Base-by-base conservation (phyloP, 2,113 vertebrate species). In the Eulacestoma nigropectus region DNA sequence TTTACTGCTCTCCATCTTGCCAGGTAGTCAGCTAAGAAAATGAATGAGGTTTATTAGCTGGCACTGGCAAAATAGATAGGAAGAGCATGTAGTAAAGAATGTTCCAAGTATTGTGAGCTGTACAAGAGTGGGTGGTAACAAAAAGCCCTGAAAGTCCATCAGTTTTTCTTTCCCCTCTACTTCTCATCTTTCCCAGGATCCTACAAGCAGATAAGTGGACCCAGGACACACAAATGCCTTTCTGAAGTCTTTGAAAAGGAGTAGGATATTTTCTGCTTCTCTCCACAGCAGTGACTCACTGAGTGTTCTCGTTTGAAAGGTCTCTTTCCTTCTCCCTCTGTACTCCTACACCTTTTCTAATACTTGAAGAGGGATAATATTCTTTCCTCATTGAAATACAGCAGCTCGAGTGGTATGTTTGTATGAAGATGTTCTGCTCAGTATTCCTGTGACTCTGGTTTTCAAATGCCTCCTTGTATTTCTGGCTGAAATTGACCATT, bases 31-130 rank as follows among this genome's bases (percentile, higher is more conserved):
- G 82, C 79, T 84, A 60, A 70, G 90, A 87, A 92, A 72, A 95
- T 92, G 75, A 90, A 89, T 89, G 76, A 92, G 89, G 60, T 78
- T 95, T 94, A 76, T 88, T 92, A 92, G 53, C 72, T 89, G 52
- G 80, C 42, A 83, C 49, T 75, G 64, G 80, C 42, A 87, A 87
- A 97, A 95, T 56, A 89, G 87, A 90, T 92, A 64, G 47, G 76
- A 65, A 92, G 42, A 96, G 17, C 35, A 39, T 7, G 42, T 50
- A 81, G 33, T 87, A 95, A 96, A 91, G 44, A 79, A 83, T 72
- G 52, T 65, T 77, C 7, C 35, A 53, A 33, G 56, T 55, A 65
- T 64, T 95, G 44, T 73, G 77, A 85, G 85, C 62, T 76, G 46
- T 75, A 75, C 62, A 63, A 29, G 92, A 90, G 64, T 75, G 53